phyloP scores from a whole-genome alignment of 2,888 invertebrate genomes.

The Alsophila aescularia region DNA sequence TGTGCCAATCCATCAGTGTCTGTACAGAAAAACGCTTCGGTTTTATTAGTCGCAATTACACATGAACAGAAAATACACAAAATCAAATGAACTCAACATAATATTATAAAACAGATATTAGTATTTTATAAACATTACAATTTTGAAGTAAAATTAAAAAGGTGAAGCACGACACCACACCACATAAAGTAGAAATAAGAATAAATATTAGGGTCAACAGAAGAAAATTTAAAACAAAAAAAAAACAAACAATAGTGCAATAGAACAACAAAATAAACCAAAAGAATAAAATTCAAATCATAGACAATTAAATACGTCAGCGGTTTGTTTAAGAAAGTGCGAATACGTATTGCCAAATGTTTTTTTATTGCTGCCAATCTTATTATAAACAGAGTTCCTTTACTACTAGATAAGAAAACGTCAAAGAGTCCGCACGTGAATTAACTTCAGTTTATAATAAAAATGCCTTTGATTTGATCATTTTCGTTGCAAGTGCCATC shows the following conservation, averaged over 20 bases:
- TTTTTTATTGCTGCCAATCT: conserved; percentile 59
- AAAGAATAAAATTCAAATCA: conserved; percentile 44
- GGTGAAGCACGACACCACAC: conserved; percentile 60
- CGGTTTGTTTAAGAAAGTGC: conserved; percentile 75
- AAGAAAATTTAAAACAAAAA: conserved; percentile 30
- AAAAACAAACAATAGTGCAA: conserved; percentile 40
- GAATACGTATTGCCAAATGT: conserved; percentile 65
- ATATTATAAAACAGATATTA: conserved; percentile 1
- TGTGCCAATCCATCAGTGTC: conserved; percentile 66
- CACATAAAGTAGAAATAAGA: conserved; percentile 20
- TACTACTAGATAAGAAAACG: neutral
- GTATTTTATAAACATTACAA: neutral
- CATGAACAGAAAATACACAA: conserved; percentile 32
- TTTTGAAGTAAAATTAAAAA: conserved; percentile 18
- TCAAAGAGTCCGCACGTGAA: conserved; percentile 9
- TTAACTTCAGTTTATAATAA: conserved; percentile 73
- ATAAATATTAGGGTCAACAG: neutral
- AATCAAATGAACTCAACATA: conserved; percentile 33
- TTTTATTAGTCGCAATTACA: conserved; percentile 36
- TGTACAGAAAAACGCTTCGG: conserved; percentile 48
- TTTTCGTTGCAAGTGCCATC: conserved; percentile 56
- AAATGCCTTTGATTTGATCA: conserved; percentile 42
- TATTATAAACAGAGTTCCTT: conserved; percentile 71
- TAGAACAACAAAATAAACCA: conserved; percentile 38
- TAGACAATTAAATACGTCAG: conserved; percentile 70